Evolutionary conservation across 2,797 vertebrate genomes (phyloP).

Genomic region (Perodicticus potto): DNA sequence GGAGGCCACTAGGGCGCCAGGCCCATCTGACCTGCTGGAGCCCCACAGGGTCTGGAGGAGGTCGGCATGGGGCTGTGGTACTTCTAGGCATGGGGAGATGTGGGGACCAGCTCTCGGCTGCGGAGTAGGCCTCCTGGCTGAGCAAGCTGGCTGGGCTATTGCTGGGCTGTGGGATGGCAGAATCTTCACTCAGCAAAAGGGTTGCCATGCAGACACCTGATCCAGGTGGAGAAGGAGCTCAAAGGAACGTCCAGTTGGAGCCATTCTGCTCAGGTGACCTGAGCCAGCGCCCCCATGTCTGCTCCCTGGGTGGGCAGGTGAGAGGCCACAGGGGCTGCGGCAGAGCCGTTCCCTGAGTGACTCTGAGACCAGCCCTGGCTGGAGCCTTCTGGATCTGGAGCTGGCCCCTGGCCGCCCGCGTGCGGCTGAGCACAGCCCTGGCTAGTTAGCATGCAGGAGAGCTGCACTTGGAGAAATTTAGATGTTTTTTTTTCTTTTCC

Average conservation of each 20-base stretch:
- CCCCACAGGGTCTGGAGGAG: not conserved
- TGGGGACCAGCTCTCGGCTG: not conserved
- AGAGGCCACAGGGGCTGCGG: not conserved
- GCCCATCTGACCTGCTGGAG: rapidly evolving
- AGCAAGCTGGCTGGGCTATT: no score
- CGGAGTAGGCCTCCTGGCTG: not conserved
- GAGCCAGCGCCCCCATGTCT: rapidly evolving
- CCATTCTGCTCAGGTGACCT: not conserved
- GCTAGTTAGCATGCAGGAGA: slow-evolving; percentile 88
- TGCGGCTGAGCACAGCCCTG: not conserved
- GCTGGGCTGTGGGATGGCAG: not conserved
- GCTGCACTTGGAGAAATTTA: slow-evolving; percentile 89
- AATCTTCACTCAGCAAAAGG: not conserved
- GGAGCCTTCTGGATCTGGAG: not conserved
- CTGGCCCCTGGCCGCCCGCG: not conserved
- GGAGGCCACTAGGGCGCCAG: rapidly evolving
- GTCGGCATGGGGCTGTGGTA: not conserved
- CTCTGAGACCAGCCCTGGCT: not conserved
- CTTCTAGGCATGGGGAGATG: rapidly evolving
- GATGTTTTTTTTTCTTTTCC: slow-evolving; percentile 87
- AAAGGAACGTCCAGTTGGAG: not conserved
- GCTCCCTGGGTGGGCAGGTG: rapidly evolving
- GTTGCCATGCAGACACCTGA: rapidly evolving
- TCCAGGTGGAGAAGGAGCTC: not conserved
- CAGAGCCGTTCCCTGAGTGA: not conserved